Evolutionary conservation across 1,140 invertebrate species (phyloP).

Genomic region (Oedothorax gibbosus): DNA sequence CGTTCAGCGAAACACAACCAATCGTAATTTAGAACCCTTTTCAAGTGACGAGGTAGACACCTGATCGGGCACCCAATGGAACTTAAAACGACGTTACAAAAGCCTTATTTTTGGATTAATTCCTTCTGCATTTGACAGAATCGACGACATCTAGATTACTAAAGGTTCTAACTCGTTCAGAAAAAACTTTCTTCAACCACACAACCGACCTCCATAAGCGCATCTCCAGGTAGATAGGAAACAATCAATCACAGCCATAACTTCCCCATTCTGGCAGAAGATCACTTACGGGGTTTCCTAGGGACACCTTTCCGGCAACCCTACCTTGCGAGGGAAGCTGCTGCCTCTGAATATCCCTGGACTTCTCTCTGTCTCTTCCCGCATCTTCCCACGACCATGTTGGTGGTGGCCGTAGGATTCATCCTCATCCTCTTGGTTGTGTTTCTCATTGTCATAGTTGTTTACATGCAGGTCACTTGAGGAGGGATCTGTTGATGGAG

Average conservation of each 20-base stretch:
- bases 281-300: background rate
- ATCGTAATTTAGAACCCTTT: no score
- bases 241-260: background rate
- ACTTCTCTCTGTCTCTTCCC: slow-evolving; percentile 16
- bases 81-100: no score
- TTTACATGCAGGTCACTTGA: slow-evolving; percentile 56
- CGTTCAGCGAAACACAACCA: no score
- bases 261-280: slow-evolving; percentile 3
- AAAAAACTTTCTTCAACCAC: background rate
- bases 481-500: background rate
- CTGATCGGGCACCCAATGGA: no score
- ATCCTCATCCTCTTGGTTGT: slow-evolving; percentile 54
- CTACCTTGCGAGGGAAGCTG: slow-evolving; percentile 15
- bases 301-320: slow-evolving; percentile 24
- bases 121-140: no score
- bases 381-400: slow-evolving; percentile 42
- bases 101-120: no score
- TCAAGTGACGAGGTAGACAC: no score
- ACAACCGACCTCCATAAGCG: background rate
- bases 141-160: no score
- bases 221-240: background rate
- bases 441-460: slow-evolving; percentile 54
- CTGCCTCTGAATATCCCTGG: slow-evolving; percentile 41
- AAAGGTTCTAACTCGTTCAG: no score
- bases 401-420: slow-evolving; percentile 55